Percentiles rank a stretch among this genome's conserved stretches.
Evolutionary conservation across 2,797 vertebrate genomes (phyloP).

Genomic region (Scolopax rusticola): DNA sequence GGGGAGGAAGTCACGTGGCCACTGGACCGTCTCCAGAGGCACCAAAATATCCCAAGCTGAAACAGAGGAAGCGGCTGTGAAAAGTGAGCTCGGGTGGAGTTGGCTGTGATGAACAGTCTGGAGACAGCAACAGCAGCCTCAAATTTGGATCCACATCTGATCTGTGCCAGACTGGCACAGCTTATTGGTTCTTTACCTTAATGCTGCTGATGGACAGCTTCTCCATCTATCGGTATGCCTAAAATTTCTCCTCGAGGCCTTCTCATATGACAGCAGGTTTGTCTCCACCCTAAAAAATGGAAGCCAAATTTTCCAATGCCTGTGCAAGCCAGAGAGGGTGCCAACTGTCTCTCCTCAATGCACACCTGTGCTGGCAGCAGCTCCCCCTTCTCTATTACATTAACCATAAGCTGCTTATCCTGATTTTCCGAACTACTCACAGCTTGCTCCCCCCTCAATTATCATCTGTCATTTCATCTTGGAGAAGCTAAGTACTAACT

Average conservation of each 20-base stretch:
- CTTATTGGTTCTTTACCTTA: neutral
- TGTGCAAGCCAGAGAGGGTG: neutral
- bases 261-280: neutral
- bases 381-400: neutral
- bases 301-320: neutral
- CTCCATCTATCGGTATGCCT: neutral
- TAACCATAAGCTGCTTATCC: neutral
- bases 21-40: slow-evolving; percentile 39
- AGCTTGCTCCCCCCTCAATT: neutral
- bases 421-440: neutral
- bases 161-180: neutral
- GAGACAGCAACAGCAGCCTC: neutral
- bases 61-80: slow-evolving; percentile 63
- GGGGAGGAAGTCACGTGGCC: slow-evolving; percentile 59
- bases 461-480: neutral
- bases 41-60: slow-evolving; percentile 60
- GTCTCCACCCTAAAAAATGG: neutral
- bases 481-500: neutral
- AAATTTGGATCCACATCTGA: neutral
- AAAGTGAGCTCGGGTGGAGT: slow-evolving; percentile 58
- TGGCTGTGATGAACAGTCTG: slow-evolving; percentile 32
- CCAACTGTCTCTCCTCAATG: neutral
- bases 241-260: neutral
- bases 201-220: neutral
- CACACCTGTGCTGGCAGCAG: accelerated